These are phyloP conservation scores for Lydus trimaculatus DNA, from an alignment of 2,888 invertebrate genomes.

Conservation along the genomic window DNA sequence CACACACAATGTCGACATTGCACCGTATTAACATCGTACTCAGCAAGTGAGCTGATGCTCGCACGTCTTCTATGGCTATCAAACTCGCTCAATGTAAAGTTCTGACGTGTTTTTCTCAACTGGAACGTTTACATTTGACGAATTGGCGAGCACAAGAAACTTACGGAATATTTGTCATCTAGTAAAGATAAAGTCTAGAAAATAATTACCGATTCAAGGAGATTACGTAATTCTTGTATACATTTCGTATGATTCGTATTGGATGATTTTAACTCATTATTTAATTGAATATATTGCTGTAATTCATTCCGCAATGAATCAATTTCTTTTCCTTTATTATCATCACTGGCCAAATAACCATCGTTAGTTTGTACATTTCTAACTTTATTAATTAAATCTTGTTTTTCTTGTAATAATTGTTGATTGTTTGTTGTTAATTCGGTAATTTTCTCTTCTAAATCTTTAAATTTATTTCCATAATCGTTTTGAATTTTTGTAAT, in stretches of 20 bases:
- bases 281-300: slow-evolving; percentile 36
- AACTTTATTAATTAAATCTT: neutral
- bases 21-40: no score
- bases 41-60: no score
- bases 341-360: neutral
- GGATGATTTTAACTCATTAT: slow-evolving; percentile 65
- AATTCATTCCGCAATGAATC: neutral
- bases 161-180: no score
- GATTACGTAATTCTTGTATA: slow-evolving; percentile 50
- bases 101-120: no score
- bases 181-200: no score
- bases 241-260: slow-evolving; percentile 58
- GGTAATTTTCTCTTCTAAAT: neutral
- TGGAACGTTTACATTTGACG: no score
- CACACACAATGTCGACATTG: no score
- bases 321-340: neutral
- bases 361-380: neutral
- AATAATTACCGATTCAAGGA: slow-evolving; percentile 49
- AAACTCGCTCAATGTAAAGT: no score
- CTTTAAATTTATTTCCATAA: neutral
- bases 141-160: no score
- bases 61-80: no score
- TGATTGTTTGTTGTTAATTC: neutral
- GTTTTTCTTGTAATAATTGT: neutral
- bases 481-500: neutral